Percentiles rank a stretch among this genome's conserved stretches.
Conservation (phyloP, 2,113 vertebrate genomes). For the Hipposideros armiger region DNA sequence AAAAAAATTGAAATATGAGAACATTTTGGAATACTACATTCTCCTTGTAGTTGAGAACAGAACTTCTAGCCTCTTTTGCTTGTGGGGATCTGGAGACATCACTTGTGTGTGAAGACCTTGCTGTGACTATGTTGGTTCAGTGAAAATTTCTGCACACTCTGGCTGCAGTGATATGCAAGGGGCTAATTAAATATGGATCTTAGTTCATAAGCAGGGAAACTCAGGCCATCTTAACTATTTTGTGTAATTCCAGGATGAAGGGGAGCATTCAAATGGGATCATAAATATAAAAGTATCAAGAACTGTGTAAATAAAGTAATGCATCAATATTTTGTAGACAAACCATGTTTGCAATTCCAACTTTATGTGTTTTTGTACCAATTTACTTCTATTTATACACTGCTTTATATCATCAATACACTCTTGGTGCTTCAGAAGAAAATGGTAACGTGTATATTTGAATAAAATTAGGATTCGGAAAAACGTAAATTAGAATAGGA, state of each 20-base stretch:
- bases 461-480: slow-evolving; percentile 15
- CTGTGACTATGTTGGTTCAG: neutral
- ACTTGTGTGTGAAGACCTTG: neutral
- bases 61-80: neutral
- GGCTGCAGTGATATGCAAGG: too few relatives aligned
- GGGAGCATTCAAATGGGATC: neutral
- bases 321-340: neutral
- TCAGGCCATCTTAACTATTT: neutral
- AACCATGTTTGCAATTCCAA: neutral
- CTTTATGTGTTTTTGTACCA: neutral
- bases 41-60: neutral
- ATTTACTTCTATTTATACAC: neutral
- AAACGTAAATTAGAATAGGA: slow-evolving; percentile 41
- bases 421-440: neutral
- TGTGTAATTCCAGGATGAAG: neutral
- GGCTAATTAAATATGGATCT: neutral
- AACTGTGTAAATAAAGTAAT: neutral
- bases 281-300: neutral
- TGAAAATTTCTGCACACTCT: neutral
- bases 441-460: slow-evolving; percentile 14
- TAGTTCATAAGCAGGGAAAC: neutral
- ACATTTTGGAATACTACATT: neutral
- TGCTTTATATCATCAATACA: neutral
- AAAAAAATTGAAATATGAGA: slow-evolving; percentile 25
- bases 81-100: neutral